These are phyloP conservation scores for Parnassius apollo DNA, from an alignment of 2,888 invertebrate species.

Conservation along the genomic window DNA sequence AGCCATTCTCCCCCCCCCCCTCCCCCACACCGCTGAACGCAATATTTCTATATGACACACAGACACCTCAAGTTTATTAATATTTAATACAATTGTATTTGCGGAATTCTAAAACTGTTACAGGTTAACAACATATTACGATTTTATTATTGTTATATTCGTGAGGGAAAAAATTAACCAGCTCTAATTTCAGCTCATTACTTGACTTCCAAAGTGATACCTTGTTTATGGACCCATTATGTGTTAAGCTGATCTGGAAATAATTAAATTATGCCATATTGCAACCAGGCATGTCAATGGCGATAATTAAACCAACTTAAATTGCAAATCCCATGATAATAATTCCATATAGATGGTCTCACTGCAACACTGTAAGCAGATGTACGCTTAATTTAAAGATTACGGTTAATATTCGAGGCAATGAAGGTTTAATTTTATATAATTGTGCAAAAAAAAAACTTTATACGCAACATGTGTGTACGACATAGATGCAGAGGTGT, in stretches of 20 bases:
- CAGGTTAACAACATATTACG: neutral
- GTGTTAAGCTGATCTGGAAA: neutral
- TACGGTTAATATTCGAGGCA: neutral
- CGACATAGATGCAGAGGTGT: too few relatives aligned
- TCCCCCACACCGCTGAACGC: too few relatives aligned
- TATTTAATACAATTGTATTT: neutral
- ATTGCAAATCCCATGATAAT: neutral
- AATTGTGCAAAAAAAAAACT: neutral
- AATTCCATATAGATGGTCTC: neutral
- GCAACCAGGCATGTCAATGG: neutral
- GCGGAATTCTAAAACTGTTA: neutral
- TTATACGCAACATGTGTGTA: too few relatives aligned
- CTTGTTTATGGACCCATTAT: constrained; percentile 7
- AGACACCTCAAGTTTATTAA: too few relatives aligned
- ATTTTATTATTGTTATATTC: neutral
- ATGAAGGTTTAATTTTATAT: constrained; percentile 1
- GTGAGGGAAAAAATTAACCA: neutral
- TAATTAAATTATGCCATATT: constrained; percentile 2
- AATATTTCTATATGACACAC: too few relatives aligned
- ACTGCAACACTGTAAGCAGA: neutral
- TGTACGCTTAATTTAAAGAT: neutral
- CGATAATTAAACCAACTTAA: constrained; percentile 1
- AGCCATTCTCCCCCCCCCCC: too few relatives aligned
- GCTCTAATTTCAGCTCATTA: constrained; percentile 1
- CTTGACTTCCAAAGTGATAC: neutral